phyloP scores from a whole-genome alignment of 2,888 invertebrate species.

The Minunthozetes semirufus region DNA sequence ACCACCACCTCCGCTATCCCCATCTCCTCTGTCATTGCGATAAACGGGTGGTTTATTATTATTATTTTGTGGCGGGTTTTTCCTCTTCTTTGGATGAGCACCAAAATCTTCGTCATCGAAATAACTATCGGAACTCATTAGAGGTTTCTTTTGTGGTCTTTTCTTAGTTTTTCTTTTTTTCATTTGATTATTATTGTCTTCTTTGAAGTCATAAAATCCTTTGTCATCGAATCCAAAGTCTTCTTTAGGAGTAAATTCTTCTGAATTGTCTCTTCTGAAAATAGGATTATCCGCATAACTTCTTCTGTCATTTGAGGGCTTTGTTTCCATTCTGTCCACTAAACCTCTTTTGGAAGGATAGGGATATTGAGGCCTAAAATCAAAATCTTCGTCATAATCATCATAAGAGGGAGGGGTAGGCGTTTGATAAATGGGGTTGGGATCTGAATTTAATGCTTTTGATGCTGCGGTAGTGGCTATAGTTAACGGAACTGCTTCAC shows the following conservation, averaged over 20 bases:
- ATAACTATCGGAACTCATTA: neutral
- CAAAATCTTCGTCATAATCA: slow-evolving; percentile 15
- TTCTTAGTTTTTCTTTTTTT: neutral
- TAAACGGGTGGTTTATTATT: slow-evolving; percentile 4
- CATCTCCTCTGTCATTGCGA: neutral
- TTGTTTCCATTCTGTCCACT: neutral
- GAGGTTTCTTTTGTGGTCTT: neutral
- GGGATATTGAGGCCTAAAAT: neutral
- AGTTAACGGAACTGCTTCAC: neutral
- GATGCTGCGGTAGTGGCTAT: neutral
- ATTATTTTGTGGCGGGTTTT: neutral
- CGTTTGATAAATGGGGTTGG: neutral
- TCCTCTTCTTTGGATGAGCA: neutral
- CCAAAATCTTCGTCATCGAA: neutral
- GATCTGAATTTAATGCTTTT: neutral
- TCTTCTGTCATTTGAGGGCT: neutral
- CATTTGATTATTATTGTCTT: neutral
- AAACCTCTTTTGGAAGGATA: neutral
- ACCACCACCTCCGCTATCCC: neutral
- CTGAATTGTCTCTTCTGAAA: neutral
- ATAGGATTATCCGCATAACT: slow-evolving; percentile 8
- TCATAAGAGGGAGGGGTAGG: neutral
- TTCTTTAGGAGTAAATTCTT: neutral
- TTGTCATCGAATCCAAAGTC: slow-evolving; percentile 5
- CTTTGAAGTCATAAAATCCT: neutral